phyloP scores from a whole-genome alignment of 1,140 invertebrate species.

The Matsumurasca onukii region DNA sequence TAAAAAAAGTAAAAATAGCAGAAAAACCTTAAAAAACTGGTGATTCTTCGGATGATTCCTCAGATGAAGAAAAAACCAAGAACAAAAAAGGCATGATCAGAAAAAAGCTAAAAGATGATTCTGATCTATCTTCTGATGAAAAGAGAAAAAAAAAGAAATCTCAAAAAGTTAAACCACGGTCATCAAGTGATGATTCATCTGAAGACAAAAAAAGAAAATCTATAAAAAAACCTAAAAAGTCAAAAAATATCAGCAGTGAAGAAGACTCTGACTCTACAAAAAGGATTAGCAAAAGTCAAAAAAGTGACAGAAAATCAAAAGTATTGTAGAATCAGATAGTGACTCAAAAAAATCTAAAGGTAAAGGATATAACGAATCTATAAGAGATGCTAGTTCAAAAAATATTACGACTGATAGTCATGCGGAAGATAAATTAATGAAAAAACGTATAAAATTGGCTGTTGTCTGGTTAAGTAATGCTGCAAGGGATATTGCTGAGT shows the following conservation, averaged over 20 bases:
- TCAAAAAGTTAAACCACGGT: background rate
- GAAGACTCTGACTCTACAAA: background rate
- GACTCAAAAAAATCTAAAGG: background rate
- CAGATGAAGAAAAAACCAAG: background rate
- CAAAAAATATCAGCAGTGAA: background rate
- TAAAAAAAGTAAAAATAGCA: background rate
- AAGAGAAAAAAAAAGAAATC: background rate
- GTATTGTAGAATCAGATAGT: background rate
- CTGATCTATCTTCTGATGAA: background rate
- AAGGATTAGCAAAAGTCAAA: background rate
- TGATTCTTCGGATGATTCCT: background rate
- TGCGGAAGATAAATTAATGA: background rate
- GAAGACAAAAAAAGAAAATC: background rate
- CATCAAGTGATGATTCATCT: conserved; percentile 2
- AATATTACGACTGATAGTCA: background rate
- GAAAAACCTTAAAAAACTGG: background rate
- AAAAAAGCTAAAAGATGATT: conserved; percentile 12
- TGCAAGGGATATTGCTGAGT: background rate
- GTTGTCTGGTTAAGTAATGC: background rate
- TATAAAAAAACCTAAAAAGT: background rate
- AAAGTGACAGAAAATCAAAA: background rate
- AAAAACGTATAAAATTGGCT: background rate
- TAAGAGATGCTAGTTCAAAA: too few relatives aligned
- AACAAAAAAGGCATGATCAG: background rate
- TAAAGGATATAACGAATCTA: background rate